Base-by-base conservation (phyloP, 2,113 vertebrate species). In the Saimiri boliviensis region DNA sequence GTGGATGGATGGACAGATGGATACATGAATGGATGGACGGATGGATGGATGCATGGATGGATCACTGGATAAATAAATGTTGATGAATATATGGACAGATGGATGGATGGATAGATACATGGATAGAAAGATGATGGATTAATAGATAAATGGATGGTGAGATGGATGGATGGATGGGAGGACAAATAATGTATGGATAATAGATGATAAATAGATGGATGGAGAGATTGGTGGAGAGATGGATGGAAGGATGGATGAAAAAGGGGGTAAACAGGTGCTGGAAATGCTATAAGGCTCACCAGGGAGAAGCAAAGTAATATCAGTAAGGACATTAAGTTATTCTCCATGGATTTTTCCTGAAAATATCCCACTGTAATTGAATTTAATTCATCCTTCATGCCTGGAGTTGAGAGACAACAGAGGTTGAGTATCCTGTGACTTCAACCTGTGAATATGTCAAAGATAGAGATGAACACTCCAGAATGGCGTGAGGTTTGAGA, bases 191-290 rank as follows among this genome's bases (percentile, higher is more conserved):
- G 20, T 25, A 60, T 14, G 27, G 81, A 52, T 8, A 35, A 73
- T 0, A 17, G 40, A 58, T 27, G 42, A 40, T 25, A 27, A 35
- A 58, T 13, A 10, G 45, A 35, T 13, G 8, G 23, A 40, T 4
- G 32, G 42, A 84, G 1, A 9, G 23, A 70, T 1, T n/a, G 14
- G 56, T 1, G 4, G 40, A 56, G 16, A 13, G 7, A 30, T 0
- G 23, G 32, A 87, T n/a, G 25, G 21, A 56, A 8, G 4, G 6
- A 73, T 9, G 9, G 8, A 56, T 23, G 60, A 37, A 6, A 63
- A 74, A 52, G 14, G 27, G 37, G 11, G 52, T 42, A 16, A 32
- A 11, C 11, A 85, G 47, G 8, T 54, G 6, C 16, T 32, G 2
- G 56, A 47, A 49, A 40, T 40, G n/a, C 52, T 70, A n/a, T 32